These are phyloP conservation scores for Polypedilum pembai DNA, from an alignment of 1,140 invertebrate species.

Conservation along the genomic window DNA sequence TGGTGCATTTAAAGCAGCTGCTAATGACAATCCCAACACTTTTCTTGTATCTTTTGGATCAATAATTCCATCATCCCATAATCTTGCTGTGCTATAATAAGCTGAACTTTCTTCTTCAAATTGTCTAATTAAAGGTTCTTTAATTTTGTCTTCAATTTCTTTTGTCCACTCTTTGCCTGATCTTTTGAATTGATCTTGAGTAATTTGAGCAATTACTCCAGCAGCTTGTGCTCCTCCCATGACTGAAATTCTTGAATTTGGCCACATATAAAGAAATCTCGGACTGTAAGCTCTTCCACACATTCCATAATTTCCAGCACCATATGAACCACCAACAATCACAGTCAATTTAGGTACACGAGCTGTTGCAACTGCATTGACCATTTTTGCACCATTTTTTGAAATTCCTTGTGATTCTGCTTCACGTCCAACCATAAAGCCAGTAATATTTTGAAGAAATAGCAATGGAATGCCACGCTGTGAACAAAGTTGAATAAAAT, in stretches of 20 bases:
- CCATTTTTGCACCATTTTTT: conserved; percentile 98
- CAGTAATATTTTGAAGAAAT: conserved; percentile 97
- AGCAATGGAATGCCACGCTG: conserved; percentile 90
- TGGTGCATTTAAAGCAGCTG: conserved; percentile 74
- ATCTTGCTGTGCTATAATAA: conserved; percentile 82
- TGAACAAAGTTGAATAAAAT: conserved; percentile 88
- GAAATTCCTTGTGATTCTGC: conserved; percentile 96
- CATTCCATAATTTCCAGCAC: conserved; percentile 95
- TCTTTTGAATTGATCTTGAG: conserved; percentile 65
- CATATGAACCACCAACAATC: conserved; percentile 86
- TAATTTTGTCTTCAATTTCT: conserved; percentile 75
- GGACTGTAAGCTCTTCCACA: conserved; percentile 73
- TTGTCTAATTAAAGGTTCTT: conserved; percentile 75
- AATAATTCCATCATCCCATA: conserved; percentile 97
- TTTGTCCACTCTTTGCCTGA: conserved; percentile 71
- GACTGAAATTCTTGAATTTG: conserved; percentile 89
- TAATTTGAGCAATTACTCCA: conserved; percentile 80
- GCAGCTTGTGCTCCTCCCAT: conserved; percentile 95
- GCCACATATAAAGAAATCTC: conserved; percentile 94
- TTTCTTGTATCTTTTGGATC: conserved; percentile 86
- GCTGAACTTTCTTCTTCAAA: conserved; percentile 91
- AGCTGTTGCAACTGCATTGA: conserved; percentile 94
- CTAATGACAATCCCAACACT: conserved; percentile 79
- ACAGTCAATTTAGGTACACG: conserved; percentile 94
- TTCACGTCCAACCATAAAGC: conserved; percentile 96